Percentiles rank a stretch among this genome's conserved stretches.
Evolutionary conservation across 2,113 vertebrate species (phyloP).

Genomic region (Osmerus eperlanus): DNA sequence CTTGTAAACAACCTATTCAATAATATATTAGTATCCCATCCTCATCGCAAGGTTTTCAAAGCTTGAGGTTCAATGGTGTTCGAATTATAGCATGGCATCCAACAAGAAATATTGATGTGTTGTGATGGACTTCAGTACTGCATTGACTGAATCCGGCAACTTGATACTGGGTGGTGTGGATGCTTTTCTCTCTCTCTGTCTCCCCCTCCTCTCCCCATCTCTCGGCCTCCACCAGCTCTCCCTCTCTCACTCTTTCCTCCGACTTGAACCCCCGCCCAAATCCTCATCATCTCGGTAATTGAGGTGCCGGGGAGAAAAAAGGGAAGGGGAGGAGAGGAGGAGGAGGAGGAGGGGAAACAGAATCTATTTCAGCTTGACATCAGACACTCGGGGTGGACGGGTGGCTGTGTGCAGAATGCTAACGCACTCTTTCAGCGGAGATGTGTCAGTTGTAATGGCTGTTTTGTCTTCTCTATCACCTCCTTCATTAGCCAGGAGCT

Average conservation of each 20-base stretch:
- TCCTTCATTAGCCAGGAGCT: background rate
- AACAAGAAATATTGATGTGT: background rate
- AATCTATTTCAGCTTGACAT: slow-evolving; percentile 4
- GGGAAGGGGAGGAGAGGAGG: too few species aligned
- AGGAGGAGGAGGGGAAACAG: background rate
- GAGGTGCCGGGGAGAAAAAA: background rate
- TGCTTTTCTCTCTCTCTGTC: background rate
- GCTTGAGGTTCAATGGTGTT: too few species aligned
- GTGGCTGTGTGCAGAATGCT: background rate
- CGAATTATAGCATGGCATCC: background rate
- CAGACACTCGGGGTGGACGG: background rate
- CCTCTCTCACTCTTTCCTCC: background rate
- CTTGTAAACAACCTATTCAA: too few species aligned
- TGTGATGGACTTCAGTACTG: background rate
- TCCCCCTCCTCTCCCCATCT: background rate
- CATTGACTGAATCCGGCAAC: background rate
- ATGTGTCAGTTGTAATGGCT: background rate
- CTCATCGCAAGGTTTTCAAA: too few species aligned
- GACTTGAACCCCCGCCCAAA: background rate
- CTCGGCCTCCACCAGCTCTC: background rate
- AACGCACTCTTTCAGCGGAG: background rate
- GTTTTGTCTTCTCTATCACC: background rate
- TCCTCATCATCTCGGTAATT: background rate
- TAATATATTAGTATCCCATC: too few species aligned
- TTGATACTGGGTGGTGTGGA: background rate